Percentiles rank a stretch among this genome's conserved stretches.
These are phyloP conservation scores for Enteromius radiatus DNA, from an alignment of 2,797 vertebrate species.

Conservation along the genomic window DNA sequence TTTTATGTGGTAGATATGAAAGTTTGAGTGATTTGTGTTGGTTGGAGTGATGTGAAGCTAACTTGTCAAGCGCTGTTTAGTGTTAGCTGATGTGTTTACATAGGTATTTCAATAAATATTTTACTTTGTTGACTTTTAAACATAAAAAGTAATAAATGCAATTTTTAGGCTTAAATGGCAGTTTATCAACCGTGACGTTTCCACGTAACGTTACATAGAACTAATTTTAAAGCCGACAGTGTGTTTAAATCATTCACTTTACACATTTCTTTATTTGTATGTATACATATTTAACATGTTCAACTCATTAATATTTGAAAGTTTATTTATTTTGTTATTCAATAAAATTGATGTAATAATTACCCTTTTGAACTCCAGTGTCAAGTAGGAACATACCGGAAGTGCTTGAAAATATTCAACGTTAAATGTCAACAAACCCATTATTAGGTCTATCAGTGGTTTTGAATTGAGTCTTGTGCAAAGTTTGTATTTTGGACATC, in stretches of 20 bases:
- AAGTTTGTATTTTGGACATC: background rate
- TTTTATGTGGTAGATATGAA: background rate
- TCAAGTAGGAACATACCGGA: constrained; percentile 1
- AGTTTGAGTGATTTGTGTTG: background rate
- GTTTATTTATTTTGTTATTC: background rate
- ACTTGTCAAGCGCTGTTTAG: background rate
- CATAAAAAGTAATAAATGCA: background rate
- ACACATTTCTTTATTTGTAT: background rate
- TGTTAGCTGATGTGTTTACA: constrained; percentile 12
- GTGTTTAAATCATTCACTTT: background rate
- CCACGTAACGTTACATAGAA: background rate
- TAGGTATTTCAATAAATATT: background rate
- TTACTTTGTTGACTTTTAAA: background rate
- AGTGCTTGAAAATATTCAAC: constrained; percentile 15
- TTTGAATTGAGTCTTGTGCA: background rate
- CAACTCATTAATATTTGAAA: background rate
- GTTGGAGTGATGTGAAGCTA: constrained; percentile 8
- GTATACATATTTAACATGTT: too few species aligned
- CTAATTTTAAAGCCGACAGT: background rate
- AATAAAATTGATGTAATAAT: background rate
- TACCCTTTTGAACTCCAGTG: background rate
- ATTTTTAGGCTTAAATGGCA: background rate
- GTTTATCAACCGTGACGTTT: background rate
- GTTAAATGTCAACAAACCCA: constrained; percentile 37
- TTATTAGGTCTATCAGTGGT: background rate